Conservation (phyloP, 2,888 invertebrate genomes). For the Patella pellucida region DNA sequence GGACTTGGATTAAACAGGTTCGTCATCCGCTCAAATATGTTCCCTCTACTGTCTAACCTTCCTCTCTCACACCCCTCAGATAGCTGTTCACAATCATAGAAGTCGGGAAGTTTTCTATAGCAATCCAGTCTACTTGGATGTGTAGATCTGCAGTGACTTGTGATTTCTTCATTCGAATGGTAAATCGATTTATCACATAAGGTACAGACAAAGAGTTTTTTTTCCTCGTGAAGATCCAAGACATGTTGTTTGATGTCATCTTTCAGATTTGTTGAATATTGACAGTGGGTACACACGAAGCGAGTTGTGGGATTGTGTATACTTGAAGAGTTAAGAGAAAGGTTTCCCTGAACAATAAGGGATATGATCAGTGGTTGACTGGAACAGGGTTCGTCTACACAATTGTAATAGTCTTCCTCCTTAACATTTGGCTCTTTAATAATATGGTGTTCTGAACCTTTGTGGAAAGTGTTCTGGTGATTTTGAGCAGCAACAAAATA, state of each 20-base stretch:
- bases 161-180: constrained; percentile 36
- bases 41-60: constrained; percentile 36
- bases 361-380: constrained; percentile 34
- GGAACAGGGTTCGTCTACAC: constrained; percentile 16
- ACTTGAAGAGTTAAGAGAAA: constrained; percentile 24
- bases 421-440: constrained; percentile 38
- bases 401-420: constrained; percentile 37
- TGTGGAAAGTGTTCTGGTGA: constrained; percentile 42
- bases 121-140: constrained; percentile 42
- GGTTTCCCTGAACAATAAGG: constrained; percentile 34
- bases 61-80: not conserved
- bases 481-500: constrained; percentile 39
- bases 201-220: constrained; percentile 51
- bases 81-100: constrained; percentile 8
- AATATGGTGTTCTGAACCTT: constrained; percentile 37
- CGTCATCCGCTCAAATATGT: constrained; percentile 49
- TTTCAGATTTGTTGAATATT: constrained; percentile 42
- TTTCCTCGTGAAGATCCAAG: constrained; percentile 39
- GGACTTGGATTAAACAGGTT: constrained; percentile 35
- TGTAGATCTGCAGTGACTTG: constrained; percentile 37
- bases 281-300: constrained; percentile 52
- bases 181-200: constrained; percentile 44
- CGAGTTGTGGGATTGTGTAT: constrained; percentile 24
- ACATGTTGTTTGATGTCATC: constrained; percentile 46
- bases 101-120: constrained; percentile 22